Evolutionary conservation across 2,888 invertebrate genomes (phyloP).

Genomic region (Leptogaster cylindrica): DNA sequence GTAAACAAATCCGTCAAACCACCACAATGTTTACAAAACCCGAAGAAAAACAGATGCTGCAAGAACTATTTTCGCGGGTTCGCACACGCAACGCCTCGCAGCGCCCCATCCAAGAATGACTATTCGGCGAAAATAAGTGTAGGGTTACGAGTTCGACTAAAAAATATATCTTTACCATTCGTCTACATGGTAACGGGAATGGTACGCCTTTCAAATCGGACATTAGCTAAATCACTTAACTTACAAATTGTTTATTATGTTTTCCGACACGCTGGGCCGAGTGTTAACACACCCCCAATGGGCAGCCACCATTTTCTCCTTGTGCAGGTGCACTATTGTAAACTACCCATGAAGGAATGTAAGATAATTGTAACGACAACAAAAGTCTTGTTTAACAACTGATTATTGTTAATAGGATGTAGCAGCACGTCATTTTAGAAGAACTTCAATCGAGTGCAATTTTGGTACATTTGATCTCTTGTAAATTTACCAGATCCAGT

Average conservation of each 20-base stretch:
- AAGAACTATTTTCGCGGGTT: not conserved
- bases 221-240: too few relatives aligned
- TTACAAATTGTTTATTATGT: conserved; percentile 21
- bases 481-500: too few relatives aligned
- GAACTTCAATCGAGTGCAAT: too few relatives aligned
- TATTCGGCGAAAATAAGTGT: not conserved
- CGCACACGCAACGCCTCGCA: conserved; percentile 3
- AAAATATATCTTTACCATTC: not conserved
- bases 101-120: conserved; percentile 16
- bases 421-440: too few relatives aligned
- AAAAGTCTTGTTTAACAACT: too few relatives aligned
- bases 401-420: too few relatives aligned
- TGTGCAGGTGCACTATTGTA: too few relatives aligned
- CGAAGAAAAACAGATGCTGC: conserved; percentile 19
- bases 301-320: too few relatives aligned
- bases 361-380: too few relatives aligned
- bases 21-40: conserved; percentile 22
- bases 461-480: too few relatives aligned
- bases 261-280: conserved; percentile 6
- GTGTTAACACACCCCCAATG: too few relatives aligned
- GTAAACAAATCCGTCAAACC: conserved; percentile 33
- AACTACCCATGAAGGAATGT: too few relatives aligned
- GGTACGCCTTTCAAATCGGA: conserved; percentile 1
- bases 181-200: conserved; percentile 15
- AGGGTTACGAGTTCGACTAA: not conserved